These are phyloP conservation scores for Acromyrmex charruanus DNA, from an alignment of 1,140 invertebrate species.

Conservation along the genomic window DNA sequence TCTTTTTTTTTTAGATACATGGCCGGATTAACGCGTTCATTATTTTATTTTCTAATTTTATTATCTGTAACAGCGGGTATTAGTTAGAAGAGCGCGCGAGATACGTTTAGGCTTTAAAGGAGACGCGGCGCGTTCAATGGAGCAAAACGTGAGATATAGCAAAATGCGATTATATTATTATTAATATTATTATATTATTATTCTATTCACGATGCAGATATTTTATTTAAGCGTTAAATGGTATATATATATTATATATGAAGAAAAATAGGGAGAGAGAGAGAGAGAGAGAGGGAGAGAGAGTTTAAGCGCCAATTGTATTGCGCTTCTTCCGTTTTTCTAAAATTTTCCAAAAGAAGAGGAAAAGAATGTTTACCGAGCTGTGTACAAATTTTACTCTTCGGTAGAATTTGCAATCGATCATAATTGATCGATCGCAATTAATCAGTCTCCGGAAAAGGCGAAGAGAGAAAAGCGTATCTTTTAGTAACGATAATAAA, in stretches of 20 bases:
- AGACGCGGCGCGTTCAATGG: constrained; percentile 37
- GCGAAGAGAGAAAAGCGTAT: constrained; percentile 24
- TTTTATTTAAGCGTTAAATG: constrained; percentile 81
- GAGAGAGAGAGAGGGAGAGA: too few species aligned
- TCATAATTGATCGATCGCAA: neutral
- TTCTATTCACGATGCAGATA: constrained; percentile 78
- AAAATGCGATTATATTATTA: constrained; percentile 67
- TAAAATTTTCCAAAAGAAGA: constrained; percentile 17
- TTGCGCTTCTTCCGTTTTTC: constrained; percentile 38
- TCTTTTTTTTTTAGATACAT: constrained; percentile 64
- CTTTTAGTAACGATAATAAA: constrained; percentile 18
- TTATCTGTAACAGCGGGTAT: constrained; percentile 80
- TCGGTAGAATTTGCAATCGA: constrained; percentile 7
- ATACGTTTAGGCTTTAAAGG: constrained; percentile 72
- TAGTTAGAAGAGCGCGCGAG: constrained; percentile 72
- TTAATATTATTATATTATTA: constrained; percentile 73
- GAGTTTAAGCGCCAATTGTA: constrained; percentile 36
- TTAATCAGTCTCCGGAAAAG: constrained; percentile 16
- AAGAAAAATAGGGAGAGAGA: neutral
- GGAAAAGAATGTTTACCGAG: constrained; percentile 8
- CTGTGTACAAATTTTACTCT: constrained; percentile 22
- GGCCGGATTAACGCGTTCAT: constrained; percentile 75
- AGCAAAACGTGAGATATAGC: constrained; percentile 48
- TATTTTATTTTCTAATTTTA: constrained; percentile 79
- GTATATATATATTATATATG: constrained; percentile 55